These are phyloP conservation scores for Brachionus calyciflorus DNA, from an alignment of 1,140 invertebrate species.

Conservation along the genomic window DNA sequence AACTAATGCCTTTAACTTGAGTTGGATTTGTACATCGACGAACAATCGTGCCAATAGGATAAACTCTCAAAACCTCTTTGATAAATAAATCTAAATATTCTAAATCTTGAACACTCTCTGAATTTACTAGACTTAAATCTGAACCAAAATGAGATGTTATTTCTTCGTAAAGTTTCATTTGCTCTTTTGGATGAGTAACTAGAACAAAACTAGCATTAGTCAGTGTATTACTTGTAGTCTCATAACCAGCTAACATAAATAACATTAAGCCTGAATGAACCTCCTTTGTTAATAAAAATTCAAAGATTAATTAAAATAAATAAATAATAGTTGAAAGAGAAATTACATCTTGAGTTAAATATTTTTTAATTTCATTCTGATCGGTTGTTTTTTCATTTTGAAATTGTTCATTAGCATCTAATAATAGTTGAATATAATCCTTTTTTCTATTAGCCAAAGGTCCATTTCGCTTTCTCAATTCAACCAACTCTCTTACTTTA, in stretches of 20 bases:
- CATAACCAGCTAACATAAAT: constrained; percentile 57
- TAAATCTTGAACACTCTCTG: constrained; percentile 52
- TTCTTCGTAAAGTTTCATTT: constrained; percentile 61
- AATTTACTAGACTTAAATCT: constrained; percentile 5
- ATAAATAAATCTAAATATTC: constrained; percentile 56
- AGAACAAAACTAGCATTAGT: constrained; percentile 61
- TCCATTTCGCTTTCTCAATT: not conserved
- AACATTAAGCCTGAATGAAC: constrained; percentile 54
- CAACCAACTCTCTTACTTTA: constrained; percentile 13
- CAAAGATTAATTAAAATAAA: not conserved
- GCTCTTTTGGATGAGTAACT: constrained; percentile 61
- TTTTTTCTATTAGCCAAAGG: not conserved
- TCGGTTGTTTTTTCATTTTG: not conserved
- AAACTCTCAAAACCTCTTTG: constrained; percentile 55
- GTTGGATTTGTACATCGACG: constrained; percentile 35
- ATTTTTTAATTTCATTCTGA: constrained; percentile 2
- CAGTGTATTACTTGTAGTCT: constrained; percentile 62
- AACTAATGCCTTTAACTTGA: constrained; percentile 40
- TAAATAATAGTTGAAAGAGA: not conserved
- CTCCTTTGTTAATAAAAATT: constrained; percentile 50
- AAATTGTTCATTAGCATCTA: not conserved
- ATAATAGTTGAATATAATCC: constrained; percentile 34
- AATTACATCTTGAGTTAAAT: not conserved
- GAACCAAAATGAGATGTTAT: constrained; percentile 49
- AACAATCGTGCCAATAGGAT: constrained; percentile 53